Base-by-base conservation (phyloP, 2,113 vertebrate species). In the Mormoops blainvillei region DNA sequence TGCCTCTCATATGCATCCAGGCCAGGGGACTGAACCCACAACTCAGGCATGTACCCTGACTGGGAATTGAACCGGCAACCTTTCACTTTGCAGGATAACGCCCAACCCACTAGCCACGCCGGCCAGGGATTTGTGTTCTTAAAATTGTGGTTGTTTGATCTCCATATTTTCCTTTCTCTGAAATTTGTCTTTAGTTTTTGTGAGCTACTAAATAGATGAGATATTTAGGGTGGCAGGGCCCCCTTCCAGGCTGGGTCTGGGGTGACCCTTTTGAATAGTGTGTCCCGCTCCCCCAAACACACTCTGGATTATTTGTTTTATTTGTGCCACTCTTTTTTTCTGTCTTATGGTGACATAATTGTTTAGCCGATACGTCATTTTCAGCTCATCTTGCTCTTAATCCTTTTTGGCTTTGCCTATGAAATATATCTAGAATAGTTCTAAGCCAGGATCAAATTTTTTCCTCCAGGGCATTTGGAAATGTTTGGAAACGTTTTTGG, bases 271-370 rank as follows among this genome's bases (percentile, higher is more conserved):
- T 10, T 63, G 43, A 61, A 48, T 1, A 45, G 54, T 28, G n/a
- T n/a, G n/a, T n/a, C n/a, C n/a, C n/a, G 7, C 43, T 20, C 15
- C n/a, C 70, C 50, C 48, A 11, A 83, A 58, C 43, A 88, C 10
- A 71, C 31, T 77, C 43, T 83, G n/a, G 15, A 54, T 83, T 78
- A 81, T 33, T 96, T 92, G 31, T 43, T 93, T 95, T 56, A 87
- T 87, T 84, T 71, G 31, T 67, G 48, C 31, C 52, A 73, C 28
- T 87, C 10, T 63, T 26, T 82, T 91, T 89, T 92, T 28, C 24
- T 87, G 56, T 78, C 41, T 95, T 58, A 50, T 63, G 78, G 22
- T 94, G 67, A 91, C 33, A 56, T 43, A 92, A 70, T 8, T 80
- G 82, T 81, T n/a, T 28, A 61, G 31, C 15, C n/a, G 76, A 82